phyloP scores from a whole-genome alignment of 2,888 invertebrate species.

The Parnassius apollo region DNA sequence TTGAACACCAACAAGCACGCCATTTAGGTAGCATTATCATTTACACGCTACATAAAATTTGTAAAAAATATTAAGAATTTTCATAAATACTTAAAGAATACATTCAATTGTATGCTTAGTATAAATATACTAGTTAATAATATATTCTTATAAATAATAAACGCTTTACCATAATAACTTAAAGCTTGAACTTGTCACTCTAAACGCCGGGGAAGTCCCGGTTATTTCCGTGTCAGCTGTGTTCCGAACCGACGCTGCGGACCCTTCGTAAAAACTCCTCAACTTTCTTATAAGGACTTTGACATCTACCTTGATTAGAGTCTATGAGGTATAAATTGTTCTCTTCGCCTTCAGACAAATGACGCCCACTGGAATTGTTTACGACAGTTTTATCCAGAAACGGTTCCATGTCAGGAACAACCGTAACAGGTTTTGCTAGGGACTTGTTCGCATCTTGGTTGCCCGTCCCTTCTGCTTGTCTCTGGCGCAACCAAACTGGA shows the following conservation, averaged over 20 bases:
- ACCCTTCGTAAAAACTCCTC: slow-evolving; percentile 70
- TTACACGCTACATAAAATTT: slow-evolving; percentile 33
- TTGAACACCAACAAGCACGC: slow-evolving; percentile 38
- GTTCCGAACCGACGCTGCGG: slow-evolving; percentile 63
- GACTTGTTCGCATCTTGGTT: slow-evolving; percentile 47
- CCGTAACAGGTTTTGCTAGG: slow-evolving; percentile 39
- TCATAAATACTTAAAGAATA: slow-evolving; percentile 28
- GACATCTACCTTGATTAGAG: slow-evolving; percentile 55
- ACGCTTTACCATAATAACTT: slow-evolving; percentile 34
- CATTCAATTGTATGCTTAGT: slow-evolving; percentile 29
- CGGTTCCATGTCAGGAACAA: slow-evolving; percentile 62
- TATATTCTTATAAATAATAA: slow-evolving; percentile 26
- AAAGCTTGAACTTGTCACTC: slow-evolving; percentile 53
- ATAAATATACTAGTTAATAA: slow-evolving; percentile 20
- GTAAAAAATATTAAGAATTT: slow-evolving; percentile 35
- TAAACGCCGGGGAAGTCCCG: slow-evolving; percentile 63
- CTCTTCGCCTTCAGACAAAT: slow-evolving; percentile 66
- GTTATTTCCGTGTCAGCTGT: slow-evolving; percentile 75
- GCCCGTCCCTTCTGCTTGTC: slow-evolving; percentile 54
- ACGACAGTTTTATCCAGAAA: slow-evolving; percentile 54
- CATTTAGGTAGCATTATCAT: slow-evolving; percentile 39
- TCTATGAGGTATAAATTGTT: slow-evolving; percentile 68
- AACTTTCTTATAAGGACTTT: slow-evolving; percentile 70
- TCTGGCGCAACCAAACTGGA: slow-evolving; percentile 82
- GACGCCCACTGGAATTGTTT: slow-evolving; percentile 62